phyloP scores from a whole-genome alignment of 2,113 vertebrate genomes.

The Scartelaos histophorus region DNA sequence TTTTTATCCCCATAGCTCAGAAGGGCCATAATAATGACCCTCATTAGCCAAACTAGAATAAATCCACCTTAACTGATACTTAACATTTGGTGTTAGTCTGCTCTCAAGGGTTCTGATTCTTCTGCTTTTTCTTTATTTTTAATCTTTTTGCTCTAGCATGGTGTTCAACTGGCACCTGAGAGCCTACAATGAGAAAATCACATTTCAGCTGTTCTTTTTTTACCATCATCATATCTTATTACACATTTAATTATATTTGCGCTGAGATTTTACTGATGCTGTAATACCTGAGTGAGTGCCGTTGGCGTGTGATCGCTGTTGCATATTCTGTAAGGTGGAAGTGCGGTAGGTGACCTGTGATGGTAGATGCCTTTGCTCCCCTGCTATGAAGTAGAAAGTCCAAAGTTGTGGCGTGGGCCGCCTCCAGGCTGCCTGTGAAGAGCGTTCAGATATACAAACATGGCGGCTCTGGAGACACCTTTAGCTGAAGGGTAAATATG shows the following conservation, averaged over 20 bases:
- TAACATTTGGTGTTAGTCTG: constrained; percentile 45
- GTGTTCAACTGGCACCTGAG: constrained; percentile 22
- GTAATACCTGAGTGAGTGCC: constrained; percentile 17
- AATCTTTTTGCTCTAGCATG: not conserved
- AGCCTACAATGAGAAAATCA: constrained; percentile 39
- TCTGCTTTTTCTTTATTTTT: constrained; percentile 5
- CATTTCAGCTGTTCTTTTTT: constrained; percentile 54
- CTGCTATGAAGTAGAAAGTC: constrained; percentile 53
- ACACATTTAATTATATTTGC: constrained; percentile 8
- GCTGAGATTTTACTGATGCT: constrained; percentile 41
- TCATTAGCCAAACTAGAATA: constrained; percentile 67
- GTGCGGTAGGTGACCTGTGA: constrained; percentile 49
- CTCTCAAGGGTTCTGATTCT: not conserved
- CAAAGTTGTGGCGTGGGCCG: constrained; percentile 58
- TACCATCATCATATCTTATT: constrained; percentile 37
- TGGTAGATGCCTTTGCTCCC: constrained; percentile 43
- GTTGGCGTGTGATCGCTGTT: constrained; percentile 21
- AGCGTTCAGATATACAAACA: constrained; percentile 66
- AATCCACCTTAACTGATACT: constrained; percentile 48
- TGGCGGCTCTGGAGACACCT: constrained; percentile 57
- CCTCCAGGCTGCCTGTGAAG: constrained; percentile 54
- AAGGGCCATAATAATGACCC: constrained; percentile 60
- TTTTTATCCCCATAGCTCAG: constrained; percentile 56
- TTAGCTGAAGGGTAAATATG: constrained; percentile 67
- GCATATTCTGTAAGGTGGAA: constrained; percentile 19